Conservation (phyloP, 2,888 invertebrate genomes). For the Megamerina dolium region DNA sequence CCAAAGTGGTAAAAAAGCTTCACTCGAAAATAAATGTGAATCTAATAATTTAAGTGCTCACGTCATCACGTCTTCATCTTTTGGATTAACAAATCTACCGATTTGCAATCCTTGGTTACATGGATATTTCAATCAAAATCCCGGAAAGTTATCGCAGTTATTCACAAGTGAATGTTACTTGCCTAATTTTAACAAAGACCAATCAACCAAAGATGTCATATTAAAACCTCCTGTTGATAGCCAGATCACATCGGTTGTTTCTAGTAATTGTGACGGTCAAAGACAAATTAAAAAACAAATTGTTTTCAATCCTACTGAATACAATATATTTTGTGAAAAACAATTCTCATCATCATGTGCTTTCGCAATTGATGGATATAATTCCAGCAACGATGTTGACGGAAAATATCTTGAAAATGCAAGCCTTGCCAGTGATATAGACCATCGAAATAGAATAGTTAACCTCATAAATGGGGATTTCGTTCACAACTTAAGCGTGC, state of each 20-base stretch:
- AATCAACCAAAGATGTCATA: constrained; percentile 10
- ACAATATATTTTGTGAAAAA: too few relatives aligned
- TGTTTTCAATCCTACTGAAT: too few relatives aligned
- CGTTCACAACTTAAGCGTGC: constrained; percentile 34
- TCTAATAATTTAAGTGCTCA: constrained; percentile 34
- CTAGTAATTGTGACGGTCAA: constrained; percentile 7
- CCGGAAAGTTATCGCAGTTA: constrained; percentile 45
- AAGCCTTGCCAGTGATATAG: constrained; percentile 27
- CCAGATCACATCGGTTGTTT: too few relatives aligned
- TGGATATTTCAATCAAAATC: constrained; percentile 47
- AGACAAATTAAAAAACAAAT: too few relatives aligned
- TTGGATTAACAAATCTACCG: constrained; percentile 44
- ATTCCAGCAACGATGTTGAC: constrained; percentile 23
- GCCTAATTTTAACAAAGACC: constrained; percentile 19
- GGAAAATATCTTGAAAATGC: constrained; percentile 9
- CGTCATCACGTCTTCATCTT: constrained; percentile 36
- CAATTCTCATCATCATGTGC: constrained; percentile 12
- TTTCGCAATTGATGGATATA: constrained; percentile 27
- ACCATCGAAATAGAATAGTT: constrained; percentile 21
- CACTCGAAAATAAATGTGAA: constrained; percentile 12
- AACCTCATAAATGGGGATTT: constrained; percentile 37
- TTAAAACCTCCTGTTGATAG: too few relatives aligned
- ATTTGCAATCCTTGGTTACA: constrained; percentile 49
- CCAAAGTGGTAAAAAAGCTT: constrained; percentile 25
- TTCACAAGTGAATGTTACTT: constrained; percentile 38